Conservation (phyloP, 1,140 invertebrate genomes). For the Drosophila nasuta region DNA sequence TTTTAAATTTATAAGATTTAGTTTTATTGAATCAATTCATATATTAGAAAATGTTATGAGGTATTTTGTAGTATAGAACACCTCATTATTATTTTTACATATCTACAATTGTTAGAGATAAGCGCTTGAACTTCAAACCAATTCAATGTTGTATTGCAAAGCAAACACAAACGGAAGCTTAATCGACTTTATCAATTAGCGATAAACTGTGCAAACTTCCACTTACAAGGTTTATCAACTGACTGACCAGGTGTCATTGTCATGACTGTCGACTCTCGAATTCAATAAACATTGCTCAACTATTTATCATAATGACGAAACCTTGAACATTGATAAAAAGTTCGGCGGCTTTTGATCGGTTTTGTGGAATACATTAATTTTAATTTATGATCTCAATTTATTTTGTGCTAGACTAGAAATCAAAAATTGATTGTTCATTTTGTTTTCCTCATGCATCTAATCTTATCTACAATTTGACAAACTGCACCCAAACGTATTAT, state of each 20-base stretch:
- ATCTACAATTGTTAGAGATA: constrained; percentile 4
- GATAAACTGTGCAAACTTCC: constrained; percentile 20
- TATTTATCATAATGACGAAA: neutral
- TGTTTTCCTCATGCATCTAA: too few species aligned
- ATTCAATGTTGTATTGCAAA: neutral
- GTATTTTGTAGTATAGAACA: neutral
- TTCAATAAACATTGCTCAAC: constrained; percentile 7
- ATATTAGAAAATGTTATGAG: too few species aligned
- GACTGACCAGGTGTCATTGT: neutral
- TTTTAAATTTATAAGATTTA: too few species aligned
- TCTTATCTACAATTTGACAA: too few species aligned
- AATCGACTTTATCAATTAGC: constrained; percentile 29
- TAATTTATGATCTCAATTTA: too few species aligned
- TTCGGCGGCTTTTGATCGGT: neutral
- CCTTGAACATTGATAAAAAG: neutral
- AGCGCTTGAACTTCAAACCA: constrained; percentile 23
- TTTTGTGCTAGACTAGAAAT: too few species aligned
- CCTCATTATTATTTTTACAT: neutral
- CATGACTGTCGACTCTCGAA: neutral
- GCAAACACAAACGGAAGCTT: constrained; percentile 4
- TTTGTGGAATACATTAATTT: neutral
- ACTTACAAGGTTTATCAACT: neutral
- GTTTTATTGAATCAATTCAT: too few species aligned
- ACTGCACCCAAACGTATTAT: too few species aligned
- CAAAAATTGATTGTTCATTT: too few species aligned